Base-by-base conservation (phyloP, 2,797 vertebrate species). In the Pangasius macronema region DNA sequence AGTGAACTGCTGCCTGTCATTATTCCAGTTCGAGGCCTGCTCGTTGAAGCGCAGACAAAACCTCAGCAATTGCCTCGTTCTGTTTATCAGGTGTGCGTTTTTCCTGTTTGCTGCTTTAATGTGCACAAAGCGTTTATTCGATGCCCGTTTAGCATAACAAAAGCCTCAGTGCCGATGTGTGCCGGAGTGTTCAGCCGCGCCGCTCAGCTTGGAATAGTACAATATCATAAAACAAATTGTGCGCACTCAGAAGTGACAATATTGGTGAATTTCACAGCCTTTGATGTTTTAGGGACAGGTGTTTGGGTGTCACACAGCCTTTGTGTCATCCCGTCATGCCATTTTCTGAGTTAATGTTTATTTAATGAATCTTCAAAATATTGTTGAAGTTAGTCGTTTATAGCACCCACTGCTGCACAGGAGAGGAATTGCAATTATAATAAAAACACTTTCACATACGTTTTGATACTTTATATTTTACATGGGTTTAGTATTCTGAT, bases 201-300 rank as follows among this genome's bases (percentile, higher is more conserved):
- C 81, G 68, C 77, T 87, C 87, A 57, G 87, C 81, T 59, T 65
- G 24, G 85, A 81, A 82, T 36, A 84, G 72, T 33, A 88, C 86
- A 89, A 77, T 88, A 76, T 86, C 86, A 90, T 87, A 84, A 89
- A 88, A 87, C 90, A 85, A 87, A 91, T 80, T 85, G 82, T 49
- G 68, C 65, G 70, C 88, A 84, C 73, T 79, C 65, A 80, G 73
- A 88, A 86, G 88, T 86, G 88, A 86, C 81, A 86, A 86, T 80
- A 85, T 83, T 36, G 27, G 53, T 24, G 73, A 53, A 67, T 88
- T 84, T 83, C 27, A 79, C 73, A 85, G 24, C 76, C 89, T 91
- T 91, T 91, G 90, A 90, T 90, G 88, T 89, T 63, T 84, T 77
- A 46, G 30, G 16, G 72, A 65, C 63, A 72, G 72, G 81, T 83